Evolutionary conservation across 2,888 invertebrate species (phyloP).

Genomic region (Chymomyza caudatula): DNA sequence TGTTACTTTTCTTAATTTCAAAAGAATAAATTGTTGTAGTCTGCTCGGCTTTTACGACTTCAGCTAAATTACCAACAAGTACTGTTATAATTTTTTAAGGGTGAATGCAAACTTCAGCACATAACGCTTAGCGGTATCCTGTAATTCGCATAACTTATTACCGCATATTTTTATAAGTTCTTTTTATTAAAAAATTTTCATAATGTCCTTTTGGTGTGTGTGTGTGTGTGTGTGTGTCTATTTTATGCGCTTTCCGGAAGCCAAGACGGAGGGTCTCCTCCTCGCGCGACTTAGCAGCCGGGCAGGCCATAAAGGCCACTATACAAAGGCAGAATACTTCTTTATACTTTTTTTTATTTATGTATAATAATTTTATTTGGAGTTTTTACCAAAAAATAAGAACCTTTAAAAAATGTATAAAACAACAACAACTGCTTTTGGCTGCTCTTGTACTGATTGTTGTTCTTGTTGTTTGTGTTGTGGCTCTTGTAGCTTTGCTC

Average conservation of each 20-base stretch:
- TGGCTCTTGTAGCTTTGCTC: slow-evolving; percentile 11
- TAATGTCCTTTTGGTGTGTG: background rate
- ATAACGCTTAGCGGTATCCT: slow-evolving; percentile 9
- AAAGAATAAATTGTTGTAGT: background rate
- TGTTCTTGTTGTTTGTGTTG: slow-evolving; percentile 5
- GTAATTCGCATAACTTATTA: slow-evolving; percentile 22
- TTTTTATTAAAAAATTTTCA: slow-evolving; percentile 21
- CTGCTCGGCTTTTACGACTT: background rate
- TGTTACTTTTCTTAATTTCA: too few relatives aligned
- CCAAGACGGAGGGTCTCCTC: background rate
- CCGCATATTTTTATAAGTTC: slow-evolving; percentile 29
- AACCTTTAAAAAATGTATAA: background rate
- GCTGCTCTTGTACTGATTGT: slow-evolving; percentile 33
- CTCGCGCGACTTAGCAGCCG: too few relatives aligned
- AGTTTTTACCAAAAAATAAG: slow-evolving; percentile 25
- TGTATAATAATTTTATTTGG: background rate
- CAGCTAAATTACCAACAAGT: too few relatives aligned
- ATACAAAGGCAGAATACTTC: slow-evolving; percentile 18
- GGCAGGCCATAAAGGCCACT: slow-evolving; percentile 37
- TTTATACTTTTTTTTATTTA: background rate
- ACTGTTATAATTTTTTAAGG: background rate
- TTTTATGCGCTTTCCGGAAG: background rate
- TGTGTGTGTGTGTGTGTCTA: slow-evolving; percentile 9
- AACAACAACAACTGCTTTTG: slow-evolving; percentile 22
- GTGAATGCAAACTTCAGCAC: slow-evolving; percentile 1